These are phyloP conservation scores for Sycobia sp. DNA, from an alignment of 1,140 invertebrate species.

Conservation along the genomic window DNA sequence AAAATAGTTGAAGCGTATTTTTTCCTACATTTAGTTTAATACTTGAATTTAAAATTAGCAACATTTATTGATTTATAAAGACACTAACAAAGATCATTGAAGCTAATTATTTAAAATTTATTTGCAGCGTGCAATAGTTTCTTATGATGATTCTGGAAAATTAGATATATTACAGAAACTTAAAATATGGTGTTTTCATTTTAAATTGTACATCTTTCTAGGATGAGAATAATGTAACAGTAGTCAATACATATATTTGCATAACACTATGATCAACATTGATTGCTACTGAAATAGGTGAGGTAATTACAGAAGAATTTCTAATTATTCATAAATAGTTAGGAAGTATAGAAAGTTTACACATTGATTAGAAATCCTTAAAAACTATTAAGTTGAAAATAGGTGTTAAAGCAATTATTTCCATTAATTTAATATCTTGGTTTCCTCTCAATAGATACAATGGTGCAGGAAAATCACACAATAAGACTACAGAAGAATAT, in stretches of 20 bases:
- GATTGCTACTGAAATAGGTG: slow-evolving; percentile 52
- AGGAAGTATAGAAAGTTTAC: slow-evolving; percentile 58
- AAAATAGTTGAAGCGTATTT: too few species aligned
- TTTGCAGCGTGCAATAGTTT: slow-evolving; percentile 52
- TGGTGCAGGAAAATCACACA: slow-evolving; percentile 46
- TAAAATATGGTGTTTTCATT: slow-evolving; percentile 48
- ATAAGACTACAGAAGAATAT: slow-evolving; percentile 17
- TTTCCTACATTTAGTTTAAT: neutral
- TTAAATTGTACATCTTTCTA: slow-evolving; percentile 51
- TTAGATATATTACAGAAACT: slow-evolving; percentile 47
- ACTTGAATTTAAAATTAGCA: neutral
- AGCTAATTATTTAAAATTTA: slow-evolving; percentile 33
- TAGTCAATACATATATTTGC: slow-evolving; percentile 71
- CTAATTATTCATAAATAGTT: slow-evolving; percentile 61
- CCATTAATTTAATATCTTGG: slow-evolving; percentile 51
- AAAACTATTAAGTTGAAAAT: slow-evolving; percentile 47
- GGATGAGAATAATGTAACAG: slow-evolving; percentile 56
- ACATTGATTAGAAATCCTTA: slow-evolving; percentile 57
- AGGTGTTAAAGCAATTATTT: slow-evolving; percentile 47
- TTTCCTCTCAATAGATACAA: slow-evolving; percentile 54
- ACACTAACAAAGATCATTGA: too few species aligned
- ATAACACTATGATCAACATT: slow-evolving; percentile 68
- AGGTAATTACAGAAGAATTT: slow-evolving; percentile 58
- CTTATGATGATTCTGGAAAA: slow-evolving; percentile 45
- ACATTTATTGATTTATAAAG: too few species aligned